phyloP scores from a whole-genome alignment of 1,140 invertebrate species.

The Centruroides vittatus region DNA sequence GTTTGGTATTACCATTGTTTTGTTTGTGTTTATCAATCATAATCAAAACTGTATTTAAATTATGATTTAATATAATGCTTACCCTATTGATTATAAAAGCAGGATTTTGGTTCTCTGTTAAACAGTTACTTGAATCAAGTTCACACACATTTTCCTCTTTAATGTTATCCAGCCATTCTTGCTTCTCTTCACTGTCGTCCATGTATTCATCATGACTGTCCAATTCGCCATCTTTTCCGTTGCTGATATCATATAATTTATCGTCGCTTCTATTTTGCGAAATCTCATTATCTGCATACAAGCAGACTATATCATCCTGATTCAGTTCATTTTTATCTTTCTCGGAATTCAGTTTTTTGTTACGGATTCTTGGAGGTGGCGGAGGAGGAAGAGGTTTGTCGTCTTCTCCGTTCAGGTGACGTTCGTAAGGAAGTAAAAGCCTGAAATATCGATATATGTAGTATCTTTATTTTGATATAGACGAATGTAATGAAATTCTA shows the following conservation, averaged over 20 bases:
- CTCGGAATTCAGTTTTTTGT: background rate
- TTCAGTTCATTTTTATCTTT: background rate
- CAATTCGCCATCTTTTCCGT: background rate
- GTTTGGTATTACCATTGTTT: too few relatives aligned
- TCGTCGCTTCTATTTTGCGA: background rate
- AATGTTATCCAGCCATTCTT: too few relatives aligned
- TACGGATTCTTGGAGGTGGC: constrained; percentile 1
- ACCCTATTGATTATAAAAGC: background rate
- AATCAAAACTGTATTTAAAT: too few relatives aligned
- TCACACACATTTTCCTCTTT: too few relatives aligned
- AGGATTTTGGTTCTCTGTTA: too few relatives aligned
- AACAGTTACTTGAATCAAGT: too few relatives aligned
- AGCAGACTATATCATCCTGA: background rate
- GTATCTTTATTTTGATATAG: background rate
- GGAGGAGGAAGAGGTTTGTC: constrained; percentile 16
- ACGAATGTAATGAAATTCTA: too few relatives aligned
- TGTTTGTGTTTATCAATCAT: too few relatives aligned
- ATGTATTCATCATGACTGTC: background rate
- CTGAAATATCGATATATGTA: constrained; percentile 17
- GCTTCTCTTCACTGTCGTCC: too few relatives aligned
- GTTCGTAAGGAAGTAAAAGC: constrained; percentile 29
- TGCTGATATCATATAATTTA: background rate
- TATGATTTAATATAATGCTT: background rate
- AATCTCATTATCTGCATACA: background rate
- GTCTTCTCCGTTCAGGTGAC: constrained; percentile 19